Evolutionary conservation across 2,797 vertebrate genomes (phyloP), one percentile per base, ranked within the genome.

Genomic region (Phoxinus dragarum): DNA sequence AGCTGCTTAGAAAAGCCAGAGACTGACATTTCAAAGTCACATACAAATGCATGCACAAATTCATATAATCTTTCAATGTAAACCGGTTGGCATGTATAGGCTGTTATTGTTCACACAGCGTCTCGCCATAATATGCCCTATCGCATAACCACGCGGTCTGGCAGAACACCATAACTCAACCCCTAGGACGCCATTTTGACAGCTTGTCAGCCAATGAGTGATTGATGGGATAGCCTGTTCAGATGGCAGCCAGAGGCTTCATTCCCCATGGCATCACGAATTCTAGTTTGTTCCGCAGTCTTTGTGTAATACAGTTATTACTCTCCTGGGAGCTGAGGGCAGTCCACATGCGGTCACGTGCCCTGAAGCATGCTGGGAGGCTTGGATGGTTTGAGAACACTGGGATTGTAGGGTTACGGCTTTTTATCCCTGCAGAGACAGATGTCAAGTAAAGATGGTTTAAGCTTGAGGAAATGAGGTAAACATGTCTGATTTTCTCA

Each of bases 161-260:
- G 61, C 59, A 68, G 61, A 77, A 31, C 4, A 83, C 16, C 40
- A 81, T 87, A 81, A 81, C 64, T 84, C 64, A 75, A 66, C 19
- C 64, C 64, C 34, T 61, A 75, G n/a, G 82, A 84, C 19, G 66
- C 78, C 78, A 6, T 71, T 77, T 84, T 87, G 86, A 84, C 64
- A 34, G 31, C 71, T 40, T 87, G 82, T 81, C 82, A 80, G 36
- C 27, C 71, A 5, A 16, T 76, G 49, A 87, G 49, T 81, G 82
- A 87, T 31, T 80, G 86, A 87, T 84, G 67, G 42, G 21, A 23
- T 47, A 27, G 23, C 6, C 34, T 38, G 64, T 81, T 84, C 49
- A 81, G 82, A 69, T 84, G 69, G 77, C 17, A 59, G 34, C 76
- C 61, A 80, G 66, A 67, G 73, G 34, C 80, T 82, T 67, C 19